These are phyloP conservation scores for Aythya baeri DNA, from an alignment of 2,113 vertebrate species.

Conservation along the genomic window DNA sequence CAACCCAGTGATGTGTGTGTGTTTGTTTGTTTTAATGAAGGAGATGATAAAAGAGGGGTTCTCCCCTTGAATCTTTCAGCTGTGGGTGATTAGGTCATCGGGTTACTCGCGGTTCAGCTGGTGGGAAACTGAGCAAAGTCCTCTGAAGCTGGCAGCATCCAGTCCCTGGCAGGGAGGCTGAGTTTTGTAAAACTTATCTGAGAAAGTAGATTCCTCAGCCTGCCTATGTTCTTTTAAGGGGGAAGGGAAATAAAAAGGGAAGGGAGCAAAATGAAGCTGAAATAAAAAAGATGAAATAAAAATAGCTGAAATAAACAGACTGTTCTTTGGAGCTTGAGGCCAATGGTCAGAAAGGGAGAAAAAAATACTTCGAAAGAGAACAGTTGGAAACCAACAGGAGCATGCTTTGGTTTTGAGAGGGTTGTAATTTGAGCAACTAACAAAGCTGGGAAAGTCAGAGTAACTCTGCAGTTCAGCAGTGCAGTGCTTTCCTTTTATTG, in stretches of 20 bases:
- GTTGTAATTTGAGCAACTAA: neutral
- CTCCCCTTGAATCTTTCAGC: neutral
- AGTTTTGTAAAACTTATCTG: neutral
- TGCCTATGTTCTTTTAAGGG: neutral
- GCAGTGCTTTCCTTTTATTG: neutral
- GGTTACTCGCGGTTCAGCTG: neutral
- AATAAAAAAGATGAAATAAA: neutral
- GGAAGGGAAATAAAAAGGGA: neutral
- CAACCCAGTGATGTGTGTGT: neutral
- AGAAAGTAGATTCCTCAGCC: neutral
- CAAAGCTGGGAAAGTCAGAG: neutral
- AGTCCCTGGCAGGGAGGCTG: neutral
- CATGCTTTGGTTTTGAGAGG: neutral
- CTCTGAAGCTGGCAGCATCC: neutral
- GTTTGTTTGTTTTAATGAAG: neutral
- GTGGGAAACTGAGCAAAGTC: neutral
- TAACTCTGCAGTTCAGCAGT: neutral
- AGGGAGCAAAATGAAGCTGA: neutral
- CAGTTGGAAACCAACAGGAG: accelerated
- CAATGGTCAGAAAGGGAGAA: neutral
- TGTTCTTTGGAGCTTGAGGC: neutral
- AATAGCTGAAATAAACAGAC: neutral
- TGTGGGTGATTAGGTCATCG: accelerated
- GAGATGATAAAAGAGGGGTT: neutral
- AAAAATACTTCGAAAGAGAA: neutral